phyloP scores from a whole-genome alignment of 2,113 vertebrate genomes.

The Brienomyrus longianalis region DNA sequence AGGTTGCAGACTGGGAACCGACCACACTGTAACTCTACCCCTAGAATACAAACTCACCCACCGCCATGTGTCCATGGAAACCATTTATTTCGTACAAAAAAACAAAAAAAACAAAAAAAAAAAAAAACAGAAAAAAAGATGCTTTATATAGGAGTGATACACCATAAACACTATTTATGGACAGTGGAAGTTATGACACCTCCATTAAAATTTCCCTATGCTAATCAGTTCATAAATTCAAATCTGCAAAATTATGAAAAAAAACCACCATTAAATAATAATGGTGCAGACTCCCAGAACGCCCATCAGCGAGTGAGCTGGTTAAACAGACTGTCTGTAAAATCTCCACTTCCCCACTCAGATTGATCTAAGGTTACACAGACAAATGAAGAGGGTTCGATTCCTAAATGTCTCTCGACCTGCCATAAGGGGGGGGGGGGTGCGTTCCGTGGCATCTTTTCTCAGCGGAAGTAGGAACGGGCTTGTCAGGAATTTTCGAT shows the following conservation, averaged over 20 bases:
- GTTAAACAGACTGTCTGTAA: neutral
- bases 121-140: neutral
- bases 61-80: neutral
- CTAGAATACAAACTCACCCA: neutral
- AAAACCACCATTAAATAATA: neutral
- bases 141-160: neutral
- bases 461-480: neutral
- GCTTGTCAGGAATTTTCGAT: neutral
- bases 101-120: neutral
- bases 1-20: neutral
- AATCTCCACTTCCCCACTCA: neutral
- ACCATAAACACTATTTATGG: neutral
- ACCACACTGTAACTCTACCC: neutral
- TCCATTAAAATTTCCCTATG: neutral
- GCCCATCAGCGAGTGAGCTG: neutral
- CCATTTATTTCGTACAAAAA: neutral
- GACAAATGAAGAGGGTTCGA: neutral
- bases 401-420: neutral
- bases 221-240: conserved; percentile 6
- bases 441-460: neutral
- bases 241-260: neutral
- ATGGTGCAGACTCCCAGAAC: neutral
- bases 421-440: neutral
- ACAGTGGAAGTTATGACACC: neutral
- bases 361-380: neutral